A percentile compares a stretch with the other conserved stretches of the same genome.
These are phyloP conservation scores for Atrina japonica DNA, from an alignment of 2,888 invertebrate genomes.

Conservation along the genomic window DNA sequence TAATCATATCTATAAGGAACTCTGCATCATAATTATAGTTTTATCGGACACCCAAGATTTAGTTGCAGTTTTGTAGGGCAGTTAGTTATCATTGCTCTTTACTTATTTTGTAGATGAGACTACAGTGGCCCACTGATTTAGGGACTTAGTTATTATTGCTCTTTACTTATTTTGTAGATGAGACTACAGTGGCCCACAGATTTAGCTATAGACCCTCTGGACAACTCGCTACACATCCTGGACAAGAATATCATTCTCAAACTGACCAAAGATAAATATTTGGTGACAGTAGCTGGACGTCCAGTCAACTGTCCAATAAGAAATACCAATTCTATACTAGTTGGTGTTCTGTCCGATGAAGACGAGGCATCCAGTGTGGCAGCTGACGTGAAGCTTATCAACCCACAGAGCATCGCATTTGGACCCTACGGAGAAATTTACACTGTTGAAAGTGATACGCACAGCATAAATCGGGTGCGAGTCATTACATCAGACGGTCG, in stretches of 20 bases:
- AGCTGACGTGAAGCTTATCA: slow-evolving; percentile 93
- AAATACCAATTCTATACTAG: slow-evolving; percentile 82
- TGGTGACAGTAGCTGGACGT: slow-evolving; percentile 96
- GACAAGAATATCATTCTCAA: slow-evolving; percentile 93
- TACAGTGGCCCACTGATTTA: slow-evolving; percentile 99
- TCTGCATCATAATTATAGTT: no score
- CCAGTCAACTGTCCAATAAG: slow-evolving; percentile 94
- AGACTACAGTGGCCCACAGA: slow-evolving; percentile 99
- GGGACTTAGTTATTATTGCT: no score
- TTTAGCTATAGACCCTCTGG: slow-evolving; percentile 94
- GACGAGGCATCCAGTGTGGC: slow-evolving; percentile 82
- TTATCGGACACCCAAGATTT: no score
- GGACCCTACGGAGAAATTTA: slow-evolving; percentile 95
- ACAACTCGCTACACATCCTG: slow-evolving; percentile 96
- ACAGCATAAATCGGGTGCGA: slow-evolving; percentile 92
- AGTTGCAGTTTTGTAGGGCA: no score
- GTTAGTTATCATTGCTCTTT: no score
- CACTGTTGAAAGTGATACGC: slow-evolving; percentile 94
- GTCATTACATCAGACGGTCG: slow-evolving; percentile 96
- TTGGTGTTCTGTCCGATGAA: slow-evolving; percentile 73
- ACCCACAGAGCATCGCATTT: slow-evolving; percentile 93
- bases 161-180: no score
- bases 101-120: slow-evolving; percentile 86
- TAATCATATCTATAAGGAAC: no score
- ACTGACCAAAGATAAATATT: slow-evolving; percentile 90